Conservation (phyloP, 2,888 invertebrate species). For the Leuctra nigra region DNA sequence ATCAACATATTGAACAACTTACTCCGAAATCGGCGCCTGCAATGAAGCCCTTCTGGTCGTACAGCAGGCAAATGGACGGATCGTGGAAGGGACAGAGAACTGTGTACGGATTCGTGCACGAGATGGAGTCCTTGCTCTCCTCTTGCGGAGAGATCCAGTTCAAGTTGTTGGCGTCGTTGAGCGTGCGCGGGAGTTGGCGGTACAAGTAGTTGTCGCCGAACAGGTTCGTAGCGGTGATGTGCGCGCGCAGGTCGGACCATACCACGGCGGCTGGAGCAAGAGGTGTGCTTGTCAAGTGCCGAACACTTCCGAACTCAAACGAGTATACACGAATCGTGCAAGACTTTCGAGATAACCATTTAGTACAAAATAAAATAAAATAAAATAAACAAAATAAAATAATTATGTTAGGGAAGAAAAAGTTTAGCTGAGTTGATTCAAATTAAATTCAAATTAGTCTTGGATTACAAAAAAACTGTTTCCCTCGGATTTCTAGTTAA, state of each 20-base stretch:
- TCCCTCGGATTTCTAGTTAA: too few relatives aligned
- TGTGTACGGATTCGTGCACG: not conserved
- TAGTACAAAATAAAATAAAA: too few relatives aligned
- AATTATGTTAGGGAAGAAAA: too few relatives aligned
- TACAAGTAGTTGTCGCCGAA: not conserved
- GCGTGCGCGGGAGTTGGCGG: slow-evolving; percentile 8
- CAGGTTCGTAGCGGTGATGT: not conserved
- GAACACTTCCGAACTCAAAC: too few relatives aligned
- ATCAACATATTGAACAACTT: too few relatives aligned
- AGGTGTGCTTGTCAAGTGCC: not conserved
- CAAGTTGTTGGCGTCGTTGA: slow-evolving; percentile 8
- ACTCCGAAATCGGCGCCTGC: slow-evolving; percentile 6
- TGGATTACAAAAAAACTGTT: too few relatives aligned
- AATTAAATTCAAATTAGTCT: too few relatives aligned
- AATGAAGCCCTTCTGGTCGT: not conserved
- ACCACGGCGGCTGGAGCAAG: not conserved
- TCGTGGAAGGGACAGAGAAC: not conserved
- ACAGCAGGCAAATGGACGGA: slow-evolving; percentile 5
- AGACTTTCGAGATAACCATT: too few relatives aligned
- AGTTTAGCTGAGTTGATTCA: too few relatives aligned
- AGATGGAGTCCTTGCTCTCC: slow-evolving; percentile 6
- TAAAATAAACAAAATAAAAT: too few relatives aligned
- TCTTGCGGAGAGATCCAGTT: slow-evolving; percentile 5
- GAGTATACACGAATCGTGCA: too few relatives aligned
- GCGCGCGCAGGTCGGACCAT: slow-evolving; percentile 5